Base-by-base conservation (phyloP, 30 jellyfish, hydroid and myxozoan species). In the Clytia hemisphaerica region DNA sequence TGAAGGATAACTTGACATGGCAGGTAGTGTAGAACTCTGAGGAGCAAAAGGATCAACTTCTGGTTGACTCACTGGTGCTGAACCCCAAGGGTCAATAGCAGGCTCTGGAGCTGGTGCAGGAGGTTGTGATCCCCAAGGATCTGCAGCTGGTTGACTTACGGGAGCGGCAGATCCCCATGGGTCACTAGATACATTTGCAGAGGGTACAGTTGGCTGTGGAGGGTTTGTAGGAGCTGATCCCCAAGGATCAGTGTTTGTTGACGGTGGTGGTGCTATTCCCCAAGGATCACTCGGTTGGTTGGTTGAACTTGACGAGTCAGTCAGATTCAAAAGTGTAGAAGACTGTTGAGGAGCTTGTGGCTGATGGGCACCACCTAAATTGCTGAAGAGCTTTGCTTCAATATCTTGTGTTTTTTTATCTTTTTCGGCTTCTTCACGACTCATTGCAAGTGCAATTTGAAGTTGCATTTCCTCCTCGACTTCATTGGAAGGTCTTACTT, bases 401-500 rank as follows among this genome's bases (percentile, higher is more conserved):
- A 83, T 92, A 16, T 16, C 76, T 42, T 71, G 82, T 9, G 70
- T 26, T 58, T 73, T 64, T 58, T 77, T 51, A 2, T 76, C 74
- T 30, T 78, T 82, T 50, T 80, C 98, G 46, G 95, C 95, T 62
- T 91, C 95, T 69, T 91, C 95, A 53, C 79, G 67, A 79, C 99
- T 91, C 92, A 91, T 91, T 4, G 95, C 95, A 50, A 91, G 63
- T 4, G 99, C 99, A 26, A 91, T 82, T 57, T 91, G 99, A 46
- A 91, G 80, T 72, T 91, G 99, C 85, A 91, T 45, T 44, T 91
- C 99, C 50, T 91, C 99, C 47, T 91, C 99, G 19, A 80, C 92
- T 85, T 83, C 95, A 58, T 82, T 91, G 14, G 95, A 76, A 18
- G 99, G 98, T 72, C 98, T 83, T 35, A 93, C 98, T 65, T 89